Base-by-base conservation (phyloP, 2,888 invertebrate species). In the Trichopria drosophilae region DNA sequence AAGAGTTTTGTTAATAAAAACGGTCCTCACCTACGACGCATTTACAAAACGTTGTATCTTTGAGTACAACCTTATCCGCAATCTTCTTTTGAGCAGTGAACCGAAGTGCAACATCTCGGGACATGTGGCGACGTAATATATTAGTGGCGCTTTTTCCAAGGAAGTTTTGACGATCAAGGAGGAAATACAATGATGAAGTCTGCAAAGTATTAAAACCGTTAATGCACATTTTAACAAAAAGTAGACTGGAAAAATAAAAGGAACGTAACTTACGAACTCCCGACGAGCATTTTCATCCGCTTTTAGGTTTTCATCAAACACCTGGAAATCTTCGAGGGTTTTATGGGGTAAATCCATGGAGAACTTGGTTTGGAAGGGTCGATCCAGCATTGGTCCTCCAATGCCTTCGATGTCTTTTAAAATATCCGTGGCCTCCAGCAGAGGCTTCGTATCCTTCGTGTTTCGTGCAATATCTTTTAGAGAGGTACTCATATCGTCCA, bases 41-140 rank as follows among this genome's bases (percentile, higher is more conserved):
- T n/a, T 45, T 51, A 19, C 24, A 45, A 45, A 51, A 45, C 6
- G 18, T 6, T 3, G 45, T 45, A n/a, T 51, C 40, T 24, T 51
- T 45, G 15, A 45, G 45, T 12, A 45, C 45, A 12, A 51, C 40
- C 7, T 51, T 51, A 12, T 51, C 51, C 2, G 22, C 16, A 3
- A 45, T 45, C 45, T 41, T 40, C 19, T 51, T 51, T 19, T 50
- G 44, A 5, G 39, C 40, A 0, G 45, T 51, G 13, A 51, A 40
- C 18, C 35, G 26, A 15, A 51, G 19, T 13, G 40, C 46, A 1
- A 46, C 15, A 1, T 22, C n/a, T 19, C 41, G 13, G 23, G 39
- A 22, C 29, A 50, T 31, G 20, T 36, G 44, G 13, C 44, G 37
- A 13, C 44, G 9, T 12, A 44, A 36, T 12, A 44, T 44, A 12